Base-by-base conservation (phyloP, 2,888 invertebrate genomes). In the Drosophila cognata region DNA sequence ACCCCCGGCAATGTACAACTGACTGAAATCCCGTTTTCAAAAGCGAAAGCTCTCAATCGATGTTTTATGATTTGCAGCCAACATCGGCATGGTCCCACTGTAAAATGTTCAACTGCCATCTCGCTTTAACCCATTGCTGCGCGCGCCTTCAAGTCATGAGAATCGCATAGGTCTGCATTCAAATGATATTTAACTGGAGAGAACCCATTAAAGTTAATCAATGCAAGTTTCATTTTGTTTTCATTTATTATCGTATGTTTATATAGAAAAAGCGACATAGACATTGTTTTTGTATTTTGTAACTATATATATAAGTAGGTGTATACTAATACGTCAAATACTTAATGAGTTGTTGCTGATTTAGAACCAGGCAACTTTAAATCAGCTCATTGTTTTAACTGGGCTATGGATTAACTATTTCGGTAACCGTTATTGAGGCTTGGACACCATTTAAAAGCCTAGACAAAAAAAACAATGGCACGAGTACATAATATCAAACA, bases 261-360 rank as follows among this genome's bases (percentile, higher is more conserved):
- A 72, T 86, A 75, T 86, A 88, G 86, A 89, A 87, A 86, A 87
- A 87, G 86, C 90, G 86, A 88, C 90, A 86, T 82, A 81, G 83
- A 84, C 82, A 83, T 74, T 79, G 77, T 33, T 50, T 61, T 48
- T 74, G 2, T 56, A 59, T 41, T 55, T 50, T 73, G n/a, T 77
- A 67, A 43, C 28, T 72, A 64, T 63, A 52, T 68, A 68, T 68
- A 68, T 62, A 60, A 36, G n/a, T 75, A 57, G 25, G 35, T 60
- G 60, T 53, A 61, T 46, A 48, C 69, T 82, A 81, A 87, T 65
- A 71, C 62, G 71, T 68, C 65, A 76, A 76, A 68, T 71, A 75
- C 68, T 71, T 76, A 59, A 68, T 57, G 56, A 51, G 56, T 60
- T 60, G 56, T 53, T 55, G 28, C 66, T 67, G 76, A 78, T 78